phyloP scores from a whole-genome alignment of 2,113 vertebrate species.

The Puma concolor region DNA sequence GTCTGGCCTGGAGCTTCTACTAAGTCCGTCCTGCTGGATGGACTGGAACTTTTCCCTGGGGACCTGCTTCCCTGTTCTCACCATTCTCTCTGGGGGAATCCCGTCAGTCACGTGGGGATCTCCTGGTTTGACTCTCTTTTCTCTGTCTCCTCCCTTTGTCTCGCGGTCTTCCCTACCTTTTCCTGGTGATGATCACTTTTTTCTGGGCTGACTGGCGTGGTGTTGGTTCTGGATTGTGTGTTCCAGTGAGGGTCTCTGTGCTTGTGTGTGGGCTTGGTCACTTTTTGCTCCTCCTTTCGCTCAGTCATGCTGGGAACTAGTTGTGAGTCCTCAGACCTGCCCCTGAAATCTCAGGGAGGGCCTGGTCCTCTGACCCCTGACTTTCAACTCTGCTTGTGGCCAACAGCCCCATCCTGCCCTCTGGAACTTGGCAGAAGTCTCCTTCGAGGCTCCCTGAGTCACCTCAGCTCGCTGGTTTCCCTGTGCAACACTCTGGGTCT shows the following conservation, averaged over 20 bases:
- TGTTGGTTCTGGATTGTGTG: too few species aligned
- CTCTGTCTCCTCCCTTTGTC: neutral
- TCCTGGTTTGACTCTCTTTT: too few species aligned
- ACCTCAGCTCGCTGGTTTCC: too few species aligned
- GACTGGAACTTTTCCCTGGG: neutral
- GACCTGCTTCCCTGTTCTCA: neutral
- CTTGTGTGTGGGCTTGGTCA: neutral
- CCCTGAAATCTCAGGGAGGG: neutral
- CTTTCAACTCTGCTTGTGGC: neutral
- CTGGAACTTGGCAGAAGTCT: neutral
- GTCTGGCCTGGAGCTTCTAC: neutral
- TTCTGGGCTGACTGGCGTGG: too few species aligned
- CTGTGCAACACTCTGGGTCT: fast-evolving
- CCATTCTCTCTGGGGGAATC: neutral
- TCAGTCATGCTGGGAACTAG: too few species aligned
- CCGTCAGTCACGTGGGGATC: fast-evolving
- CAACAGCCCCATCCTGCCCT: neutral
- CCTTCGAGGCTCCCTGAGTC: too few species aligned
- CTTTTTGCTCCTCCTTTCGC: neutral
- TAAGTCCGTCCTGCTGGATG: neutral
- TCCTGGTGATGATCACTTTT: neutral
- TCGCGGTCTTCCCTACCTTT: too few species aligned
- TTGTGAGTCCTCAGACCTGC: neutral
- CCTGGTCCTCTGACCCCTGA: neutral
- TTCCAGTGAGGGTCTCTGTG: neutral